Base-by-base conservation (phyloP, 30 jellyfish, hydroid and myxozoan species). In the Cassiopea xamachana region DNA sequence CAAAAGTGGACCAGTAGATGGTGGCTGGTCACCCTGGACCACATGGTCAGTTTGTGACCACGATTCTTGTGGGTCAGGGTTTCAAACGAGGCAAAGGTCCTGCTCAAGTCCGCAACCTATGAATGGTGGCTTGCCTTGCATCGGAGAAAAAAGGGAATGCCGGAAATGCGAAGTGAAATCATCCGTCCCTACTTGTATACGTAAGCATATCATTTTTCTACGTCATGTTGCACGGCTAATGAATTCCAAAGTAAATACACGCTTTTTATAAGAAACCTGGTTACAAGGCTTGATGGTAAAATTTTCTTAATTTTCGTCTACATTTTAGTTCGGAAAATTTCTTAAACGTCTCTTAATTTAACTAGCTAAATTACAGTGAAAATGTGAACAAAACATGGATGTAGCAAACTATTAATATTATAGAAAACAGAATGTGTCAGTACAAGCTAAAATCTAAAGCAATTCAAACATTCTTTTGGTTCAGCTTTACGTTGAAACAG, bases 111-210 rank as follows among this genome's bases (percentile, higher is more conserved):
- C 97, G 16, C 10, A 43, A 13, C 92, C 94, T 15, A 78, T 51
- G n/a, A 84, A 85, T 76, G 97, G 97, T 3, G 97, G 97, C 27
- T 51, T 85, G 60, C 93, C 94, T 59, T 91, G 97, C 94, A 60
- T 72, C 47, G 97, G 97, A 46, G 58, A 71, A 39, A 8, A 50
- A 15, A 48, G 82, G 9, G 94, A 91, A 72, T 91, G 97, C 89
- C 46, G 87, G 48, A 88, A 88, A 62, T 88, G 95, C 80, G 48
- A 70, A 2, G 90, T 70, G n/a, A 88, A 78, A 19, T 70, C 95
- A n/a, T 62, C 69, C 1, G 82, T 80, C 39, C 27, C 70, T 8
- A 39, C 90, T 3, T 88, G 95, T 60, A 79, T 88, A 1, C 95
- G 95, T 88, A 79, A 78, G 95, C 82, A 49, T 78, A 18, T 64